Conservation (phyloP, 2,797 vertebrate genomes). For the Psittacula echo region DNA sequence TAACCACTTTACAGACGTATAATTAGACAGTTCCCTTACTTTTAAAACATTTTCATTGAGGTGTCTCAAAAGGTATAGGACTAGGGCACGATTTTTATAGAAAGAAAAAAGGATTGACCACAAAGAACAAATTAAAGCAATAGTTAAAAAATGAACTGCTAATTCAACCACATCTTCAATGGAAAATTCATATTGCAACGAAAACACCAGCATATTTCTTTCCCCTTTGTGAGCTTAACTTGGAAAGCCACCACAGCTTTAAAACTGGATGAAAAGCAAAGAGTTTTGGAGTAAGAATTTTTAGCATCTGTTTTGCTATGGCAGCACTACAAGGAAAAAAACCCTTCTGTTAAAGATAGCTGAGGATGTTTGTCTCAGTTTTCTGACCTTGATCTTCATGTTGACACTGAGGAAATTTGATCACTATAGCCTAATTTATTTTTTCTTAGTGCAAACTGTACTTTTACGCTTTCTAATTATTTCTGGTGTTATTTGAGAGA, state of each 20-base stretch:
- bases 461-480: constrained; percentile 33
- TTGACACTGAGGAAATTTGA: constrained; percentile 37
- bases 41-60: background rate
- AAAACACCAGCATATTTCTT: constrained; percentile 31
- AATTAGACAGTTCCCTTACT: constrained; percentile 41
- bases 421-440: constrained; percentile 10
- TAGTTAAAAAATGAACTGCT: constrained; percentile 51
- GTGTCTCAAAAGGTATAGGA: constrained; percentile 1
- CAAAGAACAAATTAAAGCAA: constrained; percentile 72
- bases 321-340: constrained; percentile 45
- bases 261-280: constrained; percentile 69
- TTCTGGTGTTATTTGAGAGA: background rate
- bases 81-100: constrained; percentile 10
- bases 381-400: constrained; percentile 61
- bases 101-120: background rate
- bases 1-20: constrained; percentile 12
- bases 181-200: constrained; percentile 46
- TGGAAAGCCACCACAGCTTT: constrained; percentile 7
- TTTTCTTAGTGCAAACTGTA: constrained; percentile 35
- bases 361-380: constrained; percentile 60
- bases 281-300: constrained; percentile 47
- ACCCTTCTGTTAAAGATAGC: constrained; percentile 44
- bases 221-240: background rate
- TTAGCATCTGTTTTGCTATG: constrained; percentile 51
- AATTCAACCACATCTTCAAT: constrained; percentile 58